A percentile compares a stretch with the other conserved stretches of the same genome.
Evolutionary conservation across 1,140 invertebrate genomes (phyloP).

Genomic region (Drosophila orena): DNA sequence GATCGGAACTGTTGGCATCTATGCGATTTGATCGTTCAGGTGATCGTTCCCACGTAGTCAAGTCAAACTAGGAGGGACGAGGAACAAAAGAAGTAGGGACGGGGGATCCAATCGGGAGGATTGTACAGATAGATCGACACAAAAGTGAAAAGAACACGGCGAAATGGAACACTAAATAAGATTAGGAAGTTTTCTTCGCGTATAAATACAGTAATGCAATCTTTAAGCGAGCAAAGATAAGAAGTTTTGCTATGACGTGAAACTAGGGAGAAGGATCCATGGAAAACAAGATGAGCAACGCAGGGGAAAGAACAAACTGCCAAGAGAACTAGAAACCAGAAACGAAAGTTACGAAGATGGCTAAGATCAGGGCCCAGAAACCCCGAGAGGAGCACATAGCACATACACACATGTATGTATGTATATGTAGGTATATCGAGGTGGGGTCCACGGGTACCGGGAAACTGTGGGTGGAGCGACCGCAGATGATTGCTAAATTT

Average conservation of each 20-base stretch:
- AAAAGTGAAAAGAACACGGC: background rate
- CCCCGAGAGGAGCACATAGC: no score
- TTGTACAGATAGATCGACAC: background rate
- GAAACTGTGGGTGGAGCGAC: constrained; percentile 19
- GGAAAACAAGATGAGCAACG: background rate
- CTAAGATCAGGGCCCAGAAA: background rate
- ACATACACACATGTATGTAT: no score
- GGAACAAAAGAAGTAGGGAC: background rate
- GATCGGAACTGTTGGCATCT: constrained; percentile 6
- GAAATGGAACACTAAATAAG: background rate
- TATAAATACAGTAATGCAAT: no score
- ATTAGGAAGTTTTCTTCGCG: background rate
- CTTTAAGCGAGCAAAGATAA: no score
- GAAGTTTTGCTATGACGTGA: background rate
- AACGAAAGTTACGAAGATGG: background rate
- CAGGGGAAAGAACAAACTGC: background rate
- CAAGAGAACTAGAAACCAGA: no score
- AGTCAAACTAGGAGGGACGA: background rate
- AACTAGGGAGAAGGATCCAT: background rate
- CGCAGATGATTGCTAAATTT: constrained; percentile 53
- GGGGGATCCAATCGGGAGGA: background rate
- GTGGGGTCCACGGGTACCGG: background rate
- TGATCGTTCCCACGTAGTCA: constrained; percentile 17
- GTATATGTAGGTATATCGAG: background rate
- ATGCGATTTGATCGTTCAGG: constrained; percentile 14